Percentiles rank a stretch among this genome's conserved stretches.
phyloP scores from a whole-genome alignment of 2,888 invertebrate species.

The Platycheirus albimanus region DNA sequence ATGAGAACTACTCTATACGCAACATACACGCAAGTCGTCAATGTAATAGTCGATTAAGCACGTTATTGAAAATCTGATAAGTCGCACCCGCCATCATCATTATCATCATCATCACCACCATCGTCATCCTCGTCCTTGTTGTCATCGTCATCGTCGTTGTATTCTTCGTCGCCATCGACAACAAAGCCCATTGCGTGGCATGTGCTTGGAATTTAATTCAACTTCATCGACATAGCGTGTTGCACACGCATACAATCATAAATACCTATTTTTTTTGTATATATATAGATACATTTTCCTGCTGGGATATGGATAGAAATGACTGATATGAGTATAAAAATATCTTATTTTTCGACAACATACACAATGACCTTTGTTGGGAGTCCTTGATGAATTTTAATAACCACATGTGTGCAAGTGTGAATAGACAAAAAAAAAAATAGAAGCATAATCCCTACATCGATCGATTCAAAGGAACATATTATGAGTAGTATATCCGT shows the following conservation, averaged over 20 bases:
- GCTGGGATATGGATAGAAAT: neutral
- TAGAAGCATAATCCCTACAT: neutral
- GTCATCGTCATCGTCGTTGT: neutral
- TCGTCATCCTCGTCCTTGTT: constrained; percentile 2
- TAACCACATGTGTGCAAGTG: constrained; percentile 11
- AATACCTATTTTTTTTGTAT: neutral
- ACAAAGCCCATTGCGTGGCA: constrained; percentile 34
- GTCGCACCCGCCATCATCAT: constrained; percentile 17
- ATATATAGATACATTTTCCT: neutral
- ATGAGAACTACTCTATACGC: neutral
- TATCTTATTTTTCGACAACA: constrained; percentile 18
- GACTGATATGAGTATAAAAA: constrained; percentile 34
- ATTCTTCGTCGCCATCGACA: constrained; percentile 1
- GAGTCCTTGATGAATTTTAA: constrained; percentile 68
- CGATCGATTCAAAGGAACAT: neutral
- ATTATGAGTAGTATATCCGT: neutral
- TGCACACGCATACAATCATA: constrained; percentile 22
- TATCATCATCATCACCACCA: neutral
- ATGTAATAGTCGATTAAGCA: constrained; percentile 70
- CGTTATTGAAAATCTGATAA: constrained; percentile 71
- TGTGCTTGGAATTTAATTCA: constrained; percentile 65
- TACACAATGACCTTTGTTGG: constrained; percentile 35
- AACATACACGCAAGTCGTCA: constrained; percentile 57
- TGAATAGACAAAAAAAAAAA: neutral
- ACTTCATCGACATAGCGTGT: constrained; percentile 27